Evolutionary conservation across 1,140 invertebrate genomes (phyloP), one percentile per base, ranked within the genome.

Genomic region (Drosophila quadrilineata): DNA sequence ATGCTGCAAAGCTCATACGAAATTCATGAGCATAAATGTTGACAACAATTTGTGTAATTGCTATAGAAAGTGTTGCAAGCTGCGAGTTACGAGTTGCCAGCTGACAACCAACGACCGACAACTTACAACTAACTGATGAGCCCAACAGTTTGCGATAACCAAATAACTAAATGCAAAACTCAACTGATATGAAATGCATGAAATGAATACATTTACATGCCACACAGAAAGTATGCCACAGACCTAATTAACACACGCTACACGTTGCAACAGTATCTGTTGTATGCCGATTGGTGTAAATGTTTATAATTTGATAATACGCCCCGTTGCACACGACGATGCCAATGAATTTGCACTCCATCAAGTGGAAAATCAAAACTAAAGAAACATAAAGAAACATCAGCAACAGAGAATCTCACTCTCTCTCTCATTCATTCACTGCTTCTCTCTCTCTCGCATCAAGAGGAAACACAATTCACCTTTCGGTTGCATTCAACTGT

Each of bases 341-440:
- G 41, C 21, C 35, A n/a, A 38, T 36, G 54, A 72, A 57, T 85
- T 84, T 84, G 79, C 79, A 85, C 79, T 85, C 79, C 62, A 85
- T 85, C 80, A 85, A 85, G 79, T 85, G 79, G 79, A 85, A 85
- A 85, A 85, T 85, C 74, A 85, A 85, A 85, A 85, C 71, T 71
- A 71, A 66, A 85, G 35, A 53, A 12, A 33, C 35, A 40, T 49
- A 50, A 16, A 22, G 9, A 21, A 9, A 19, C 48, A 36, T 10
- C 5, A n/a, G 57, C 36, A 40, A 38, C 6, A 45, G 29, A 59
- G 52, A 35, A 16, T 29, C 33, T 3, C 29, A 6, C 12, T n/a
- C 10, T n/a, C 26, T 40, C 26, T 21, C 10, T 50, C 24, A 17
- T 12, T 22, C 9, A 2, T 10, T 48, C 24, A 49, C 4, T n/a